These are phyloP conservation scores for Hydractinia echinata DNA, from an alignment of 30 jellyfish, hydroid and myxozoan species.

Conservation along the genomic window DNA sequence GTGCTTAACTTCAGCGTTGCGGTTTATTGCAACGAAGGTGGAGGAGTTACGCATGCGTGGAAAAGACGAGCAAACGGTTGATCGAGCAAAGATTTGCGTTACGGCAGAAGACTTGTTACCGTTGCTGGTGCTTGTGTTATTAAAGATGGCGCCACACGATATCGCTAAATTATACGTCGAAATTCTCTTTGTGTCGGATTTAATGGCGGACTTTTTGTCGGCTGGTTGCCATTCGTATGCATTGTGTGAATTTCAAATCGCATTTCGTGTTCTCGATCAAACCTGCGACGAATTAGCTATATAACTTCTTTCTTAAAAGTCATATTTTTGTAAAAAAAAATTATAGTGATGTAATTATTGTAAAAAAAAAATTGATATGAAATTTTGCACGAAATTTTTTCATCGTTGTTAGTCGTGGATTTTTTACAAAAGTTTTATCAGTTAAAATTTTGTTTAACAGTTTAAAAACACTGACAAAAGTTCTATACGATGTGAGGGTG, in stretches of 20 bases:
- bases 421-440: too few species aligned
- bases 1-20: conserved; percentile 63
- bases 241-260: conserved; percentile 77
- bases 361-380: too few species aligned
- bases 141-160: conserved; percentile 66
- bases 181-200: conserved; percentile 54
- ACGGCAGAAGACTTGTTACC: conserved; percentile 90
- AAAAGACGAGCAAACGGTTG: conserved; percentile 10
- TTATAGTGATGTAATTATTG: background rate
- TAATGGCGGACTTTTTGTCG: conserved; percentile 80
- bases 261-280: conserved; percentile 81
- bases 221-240: conserved; percentile 96
- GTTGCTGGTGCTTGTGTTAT: conserved; percentile 60
- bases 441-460: too few species aligned
- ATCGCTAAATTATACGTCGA: conserved; percentile 71
- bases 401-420: too few species aligned
- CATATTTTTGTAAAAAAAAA: background rate
- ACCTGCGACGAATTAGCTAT: conserved; percentile 71
- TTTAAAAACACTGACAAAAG: too few species aligned
- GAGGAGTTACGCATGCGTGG: conserved; percentile 65
- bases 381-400: too few species aligned
- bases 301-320: background rate
- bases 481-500: too few species aligned
- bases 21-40: conserved; percentile 49
- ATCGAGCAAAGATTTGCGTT: conserved; percentile 48